Evolutionary conservation across 2,113 vertebrate species (phyloP).

Genomic region (Rhynchomys soricoides): DNA sequence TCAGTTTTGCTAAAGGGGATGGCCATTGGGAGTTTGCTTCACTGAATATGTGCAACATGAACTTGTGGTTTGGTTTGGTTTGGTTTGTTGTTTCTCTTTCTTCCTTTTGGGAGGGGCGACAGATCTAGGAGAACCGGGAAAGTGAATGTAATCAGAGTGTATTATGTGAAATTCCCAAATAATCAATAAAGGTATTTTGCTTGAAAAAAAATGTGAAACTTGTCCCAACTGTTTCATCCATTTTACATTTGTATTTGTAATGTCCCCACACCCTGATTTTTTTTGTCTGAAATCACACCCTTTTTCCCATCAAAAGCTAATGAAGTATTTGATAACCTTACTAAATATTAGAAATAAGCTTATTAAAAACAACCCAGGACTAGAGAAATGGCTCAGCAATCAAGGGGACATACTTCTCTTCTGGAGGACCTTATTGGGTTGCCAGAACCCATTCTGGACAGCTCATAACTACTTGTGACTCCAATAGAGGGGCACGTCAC

Average conservation of each 20-base stretch:
- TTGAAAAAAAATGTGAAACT: background rate
- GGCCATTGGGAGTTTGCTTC: background rate
- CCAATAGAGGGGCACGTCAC: background rate
- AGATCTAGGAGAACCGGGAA: background rate
- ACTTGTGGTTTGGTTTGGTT: background rate
- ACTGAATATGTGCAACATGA: background rate
- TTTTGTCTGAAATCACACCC: conserved; percentile 31
- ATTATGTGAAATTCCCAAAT: background rate
- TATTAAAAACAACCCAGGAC: background rate
- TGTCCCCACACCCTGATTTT: background rate
- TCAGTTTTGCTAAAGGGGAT: background rate
- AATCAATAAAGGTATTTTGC: background rate
- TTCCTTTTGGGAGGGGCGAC: background rate
- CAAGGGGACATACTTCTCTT: background rate
- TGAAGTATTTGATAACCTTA: conserved; percentile 47
- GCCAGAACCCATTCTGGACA: too few relatives aligned
- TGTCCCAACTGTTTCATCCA: conserved; percentile 8
- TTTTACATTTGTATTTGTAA: background rate
- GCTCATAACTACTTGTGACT: background rate
- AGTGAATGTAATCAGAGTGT: background rate
- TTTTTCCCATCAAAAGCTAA: background rate
- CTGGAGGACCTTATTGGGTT: background rate
- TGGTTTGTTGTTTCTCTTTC: background rate
- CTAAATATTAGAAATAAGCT: conserved; percentile 33
- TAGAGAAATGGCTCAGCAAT: background rate